Conservation (phyloP, 37 sponge, comb jelly and placozoan species). For the Ianthella basta region DNA sequence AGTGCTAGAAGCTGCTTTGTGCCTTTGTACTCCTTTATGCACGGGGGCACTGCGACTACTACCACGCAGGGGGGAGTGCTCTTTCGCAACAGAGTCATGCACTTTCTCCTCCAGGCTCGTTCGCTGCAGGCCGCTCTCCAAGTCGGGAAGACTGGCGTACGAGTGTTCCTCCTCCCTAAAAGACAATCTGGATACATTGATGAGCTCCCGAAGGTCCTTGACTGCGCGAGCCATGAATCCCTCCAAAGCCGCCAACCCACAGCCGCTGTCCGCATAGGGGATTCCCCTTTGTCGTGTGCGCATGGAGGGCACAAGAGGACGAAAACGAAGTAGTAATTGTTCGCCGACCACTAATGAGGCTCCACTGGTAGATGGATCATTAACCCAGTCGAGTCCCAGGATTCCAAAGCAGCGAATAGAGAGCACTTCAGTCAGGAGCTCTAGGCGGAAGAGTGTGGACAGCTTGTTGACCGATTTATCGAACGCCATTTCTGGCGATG, state of each 20-base stretch:
- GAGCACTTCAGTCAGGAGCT: background rate
- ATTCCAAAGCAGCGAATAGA: background rate
- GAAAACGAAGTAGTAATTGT: background rate
- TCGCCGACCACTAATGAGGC: background rate
- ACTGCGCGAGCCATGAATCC: constrained; percentile 13
- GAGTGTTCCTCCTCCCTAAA: constrained; percentile 23
- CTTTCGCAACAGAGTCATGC: too few relatives aligned
- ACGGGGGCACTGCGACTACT: too few relatives aligned
- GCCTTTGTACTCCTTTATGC: too few relatives aligned
- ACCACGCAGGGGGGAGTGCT: too few relatives aligned
- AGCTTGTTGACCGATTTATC: background rate
- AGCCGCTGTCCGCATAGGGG: background rate
- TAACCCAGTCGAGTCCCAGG: background rate
- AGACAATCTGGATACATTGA: constrained; percentile 17
- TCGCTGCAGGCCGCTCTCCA: background rate
- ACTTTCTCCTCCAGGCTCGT: too few relatives aligned
- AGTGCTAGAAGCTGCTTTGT: too few relatives aligned
- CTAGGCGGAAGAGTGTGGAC: background rate
- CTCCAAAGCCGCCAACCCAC: background rate
- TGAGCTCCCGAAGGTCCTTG: constrained; percentile 28
- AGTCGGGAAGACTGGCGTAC: background rate
- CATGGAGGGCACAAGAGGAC: background rate
- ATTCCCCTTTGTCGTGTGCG: background rate
- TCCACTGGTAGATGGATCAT: background rate
- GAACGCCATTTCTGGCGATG: background rate